A percentile compares a stretch with the other conserved stretches of the same genome.
phyloP scores from a whole-genome alignment of 2,113 vertebrate species.

The Felis catus region F.catus_Fca126_mat1.0 CM031421.1:112360001-112360500 shows the following conservation, averaged over 20 bases:
- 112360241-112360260: neutral
- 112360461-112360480: accelerated
- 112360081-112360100: accelerated
- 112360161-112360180: accelerated
- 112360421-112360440: accelerated
- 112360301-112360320: neutral
- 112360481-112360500: accelerated
- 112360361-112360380: accelerated
- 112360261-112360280: neutral
- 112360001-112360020: accelerated
- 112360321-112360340: accelerated
- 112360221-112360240: accelerated
- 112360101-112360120: accelerated
- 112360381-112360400: too few relatives aligned
- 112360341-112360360: too few relatives aligned
- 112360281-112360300: neutral
- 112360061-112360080: neutral
- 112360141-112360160: neutral
- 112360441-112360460: neutral
- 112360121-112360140: neutral
- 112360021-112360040: accelerated
- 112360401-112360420: accelerated
- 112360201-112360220: neutral
- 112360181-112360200: accelerated
- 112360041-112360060: accelerated